Percentiles rank a stretch among this genome's conserved stretches.
Evolutionary conservation across 2,797 vertebrate genomes (phyloP).

Genomic region (Macroramphosus scolopax): DNA sequence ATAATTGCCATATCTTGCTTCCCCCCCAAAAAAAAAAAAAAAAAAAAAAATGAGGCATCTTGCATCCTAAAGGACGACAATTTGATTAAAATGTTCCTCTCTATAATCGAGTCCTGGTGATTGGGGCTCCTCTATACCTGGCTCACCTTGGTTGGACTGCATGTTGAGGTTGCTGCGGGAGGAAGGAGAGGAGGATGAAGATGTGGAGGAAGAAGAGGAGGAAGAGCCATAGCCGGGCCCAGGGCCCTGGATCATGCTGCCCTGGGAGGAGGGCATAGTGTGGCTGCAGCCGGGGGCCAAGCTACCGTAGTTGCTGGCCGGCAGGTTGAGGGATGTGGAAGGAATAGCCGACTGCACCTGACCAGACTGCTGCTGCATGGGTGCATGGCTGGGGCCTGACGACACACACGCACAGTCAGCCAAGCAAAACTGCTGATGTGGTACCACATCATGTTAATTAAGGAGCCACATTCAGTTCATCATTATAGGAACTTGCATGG

Average conservation of each 20-base stretch:
- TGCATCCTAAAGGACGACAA: too few species aligned
- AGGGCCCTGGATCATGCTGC: constrained; percentile 86
- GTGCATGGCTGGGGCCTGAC: constrained; percentile 85
- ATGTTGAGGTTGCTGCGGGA: constrained; percentile 93
- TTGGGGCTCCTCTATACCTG: constrained; percentile 26
- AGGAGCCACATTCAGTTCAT: constrained; percentile 76
- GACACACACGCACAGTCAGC: constrained; percentile 71
- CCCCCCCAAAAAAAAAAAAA: too few species aligned
- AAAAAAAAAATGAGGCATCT: too few species aligned
- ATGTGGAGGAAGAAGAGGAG: constrained; percentile 80
- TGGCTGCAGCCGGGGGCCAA: constrained; percentile 83
- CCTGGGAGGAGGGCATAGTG: constrained; percentile 83
- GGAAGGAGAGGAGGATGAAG: constrained; percentile 83
- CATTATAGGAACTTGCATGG: constrained; percentile 32
- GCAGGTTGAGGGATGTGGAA: constrained; percentile 86
- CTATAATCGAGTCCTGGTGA: too few species aligned
- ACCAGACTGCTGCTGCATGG: constrained; percentile 89
- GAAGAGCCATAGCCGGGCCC: constrained; percentile 81
- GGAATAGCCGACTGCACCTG: constrained; percentile 84
- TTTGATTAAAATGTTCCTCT: too few species aligned
- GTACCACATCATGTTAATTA: constrained; percentile 19
- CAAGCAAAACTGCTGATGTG: constrained; percentile 14
- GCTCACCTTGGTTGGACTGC: constrained; percentile 90
- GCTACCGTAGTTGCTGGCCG: constrained; percentile 79
- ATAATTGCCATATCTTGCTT: too few species aligned